A percentile compares a stretch with the other conserved stretches of the same genome.
phyloP scores from a whole-genome alignment of 2,113 vertebrate genomes.

The Recurvirostra avosetta region DNA sequence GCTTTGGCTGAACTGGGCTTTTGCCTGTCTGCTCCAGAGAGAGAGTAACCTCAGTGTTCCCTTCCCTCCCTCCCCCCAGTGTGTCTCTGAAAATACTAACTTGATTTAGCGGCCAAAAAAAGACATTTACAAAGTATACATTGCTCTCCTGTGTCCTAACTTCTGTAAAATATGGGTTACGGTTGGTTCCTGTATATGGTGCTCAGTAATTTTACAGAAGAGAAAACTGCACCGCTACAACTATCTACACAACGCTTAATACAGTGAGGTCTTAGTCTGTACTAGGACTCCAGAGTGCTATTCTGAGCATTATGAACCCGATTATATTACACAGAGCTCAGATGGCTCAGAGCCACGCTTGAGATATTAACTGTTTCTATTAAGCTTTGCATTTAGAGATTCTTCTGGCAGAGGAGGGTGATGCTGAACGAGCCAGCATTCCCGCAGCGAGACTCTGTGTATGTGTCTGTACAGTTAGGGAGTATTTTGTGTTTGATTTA shows the following conservation, averaged over 20 bases:
- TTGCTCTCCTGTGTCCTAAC: constrained; percentile 39
- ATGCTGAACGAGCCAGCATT: background rate
- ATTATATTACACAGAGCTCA: constrained; percentile 50
- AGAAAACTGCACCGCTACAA: background rate
- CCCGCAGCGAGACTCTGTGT: background rate
- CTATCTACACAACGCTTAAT: constrained; percentile 14
- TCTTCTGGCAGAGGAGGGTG: background rate
- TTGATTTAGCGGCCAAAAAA: constrained; percentile 47
- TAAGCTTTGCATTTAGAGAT: constrained; percentile 13
- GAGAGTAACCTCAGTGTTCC: constrained; percentile 54
- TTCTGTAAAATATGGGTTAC: constrained; percentile 16
- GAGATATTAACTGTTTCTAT: constrained; percentile 50
- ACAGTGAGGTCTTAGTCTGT: constrained; percentile 51
- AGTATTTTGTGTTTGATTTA: background rate
- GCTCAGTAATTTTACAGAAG: constrained; percentile 29
- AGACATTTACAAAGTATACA: constrained; percentile 44
- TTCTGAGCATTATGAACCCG: constrained; percentile 38
- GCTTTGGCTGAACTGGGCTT: constrained; percentile 54
- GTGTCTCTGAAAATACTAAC: constrained; percentile 24
- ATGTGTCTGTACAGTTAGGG: background rate
- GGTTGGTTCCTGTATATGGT: background rate
- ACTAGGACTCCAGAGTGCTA: constrained; percentile 36
- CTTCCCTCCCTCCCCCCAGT: background rate
- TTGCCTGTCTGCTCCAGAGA: constrained; percentile 21
- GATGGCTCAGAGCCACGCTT: background rate